Evolutionary conservation across 2,797 vertebrate species (phyloP), one percentile per base, ranked within the genome.

Genomic region (Lemur catta): DNA sequence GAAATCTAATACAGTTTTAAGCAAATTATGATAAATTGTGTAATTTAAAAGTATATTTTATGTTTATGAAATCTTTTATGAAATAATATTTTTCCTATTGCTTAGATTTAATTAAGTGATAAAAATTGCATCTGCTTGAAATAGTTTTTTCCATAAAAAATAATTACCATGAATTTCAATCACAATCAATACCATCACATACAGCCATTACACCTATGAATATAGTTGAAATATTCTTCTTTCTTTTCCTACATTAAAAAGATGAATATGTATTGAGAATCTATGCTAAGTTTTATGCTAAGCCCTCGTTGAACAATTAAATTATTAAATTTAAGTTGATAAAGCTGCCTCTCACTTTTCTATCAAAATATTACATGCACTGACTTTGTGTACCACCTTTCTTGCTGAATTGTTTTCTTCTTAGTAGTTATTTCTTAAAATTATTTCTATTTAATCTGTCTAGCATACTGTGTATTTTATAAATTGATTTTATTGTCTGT

Each of bases 11-110:
- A 86, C 94, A 55, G 50, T 74, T 94, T 90, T 30, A 57, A 55
- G 12, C 7, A 95, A 86, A 75, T 90, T 92, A 84, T 65, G 57
- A 91, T 74, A 71, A 59, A 76, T 61, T 65, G 8, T 89, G 6
- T 75, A 52, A 79, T 84, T 92, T 87, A 84, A 82, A 89, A n/a
- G 63, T 59, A 7, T 55, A 76, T 75, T 97, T 90, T 91, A 69
- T 89, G 28, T 50, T 65, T 35, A 71, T 78, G 57, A 79, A 87
- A 88, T 84, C 52, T 82, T 84, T 84, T 76, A 92, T 57, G 71
- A 86, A 87, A 22, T 30, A 87, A 22, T 30, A 50, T 65, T 94
- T 61, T 92, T 72, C 22, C 52, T 55, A 55, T 85, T 84, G 38
- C 20, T 93, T 89, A 79, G 71, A 78, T 85, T 81, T 87, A 4